Percentiles rank a stretch among this genome's conserved stretches.
These are phyloP conservation scores for Nasonovia ribisnigri DNA, from an alignment of 2,888 invertebrate species.

Conservation along the genomic window DNA sequence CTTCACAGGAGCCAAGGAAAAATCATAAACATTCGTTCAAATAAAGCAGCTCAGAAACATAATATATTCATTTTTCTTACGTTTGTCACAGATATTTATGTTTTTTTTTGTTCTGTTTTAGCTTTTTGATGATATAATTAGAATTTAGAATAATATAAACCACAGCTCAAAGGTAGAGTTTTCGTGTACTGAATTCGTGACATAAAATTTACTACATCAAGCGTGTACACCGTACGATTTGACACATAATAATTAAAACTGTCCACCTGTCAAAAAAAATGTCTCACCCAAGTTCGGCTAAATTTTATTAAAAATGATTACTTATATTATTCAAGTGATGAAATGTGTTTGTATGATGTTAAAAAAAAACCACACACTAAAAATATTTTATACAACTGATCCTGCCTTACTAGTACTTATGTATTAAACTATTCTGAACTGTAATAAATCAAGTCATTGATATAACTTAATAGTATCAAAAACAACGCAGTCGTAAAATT, in stretches of 20 bases:
- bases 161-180: background rate
- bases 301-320: background rate
- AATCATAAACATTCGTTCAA: background rate
- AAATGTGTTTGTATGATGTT: background rate
- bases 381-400: background rate
- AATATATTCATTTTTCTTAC: background rate
- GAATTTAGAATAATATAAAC: background rate
- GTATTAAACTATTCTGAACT: background rate
- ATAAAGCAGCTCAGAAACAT: background rate
- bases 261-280: background rate
- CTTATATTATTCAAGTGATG: background rate
- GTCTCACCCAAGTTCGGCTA: background rate
- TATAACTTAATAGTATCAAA: background rate
- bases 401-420: background rate
- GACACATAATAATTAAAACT: conserved; percentile 35
- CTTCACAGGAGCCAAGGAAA: background rate
- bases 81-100: background rate
- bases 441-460: background rate
- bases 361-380: background rate
- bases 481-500: background rate
- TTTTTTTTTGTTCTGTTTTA: background rate
- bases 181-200: background rate
- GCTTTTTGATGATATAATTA: background rate
- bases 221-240: background rate
- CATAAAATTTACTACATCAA: conserved; percentile 1